Conservation (phyloP, 2,797 vertebrate genomes). For the Silurus aristotelis region DNA sequence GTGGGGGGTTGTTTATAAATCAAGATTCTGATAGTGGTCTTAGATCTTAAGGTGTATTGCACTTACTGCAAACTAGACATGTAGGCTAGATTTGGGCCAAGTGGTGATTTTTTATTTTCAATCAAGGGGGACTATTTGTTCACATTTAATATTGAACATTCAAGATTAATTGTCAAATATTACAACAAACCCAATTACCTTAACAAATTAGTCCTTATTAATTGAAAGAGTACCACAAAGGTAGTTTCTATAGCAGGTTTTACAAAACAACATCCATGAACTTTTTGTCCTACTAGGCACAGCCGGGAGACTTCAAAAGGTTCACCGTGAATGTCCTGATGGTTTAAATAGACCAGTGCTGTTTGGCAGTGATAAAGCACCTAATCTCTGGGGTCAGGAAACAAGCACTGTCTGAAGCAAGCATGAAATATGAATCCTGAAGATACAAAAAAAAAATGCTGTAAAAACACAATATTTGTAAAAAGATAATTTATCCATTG, state of each 20-base stretch:
- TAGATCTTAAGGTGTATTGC: constrained; percentile 22
- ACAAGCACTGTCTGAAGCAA: constrained; percentile 21
- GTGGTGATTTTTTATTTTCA: constrained; percentile 20
- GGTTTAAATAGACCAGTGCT: constrained; percentile 35
- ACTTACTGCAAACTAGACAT: neutral
- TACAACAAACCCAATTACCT: neutral
- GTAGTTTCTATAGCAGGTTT: neutral
- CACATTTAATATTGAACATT: neutral
- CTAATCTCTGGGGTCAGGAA: constrained; percentile 45
- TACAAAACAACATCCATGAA: neutral
- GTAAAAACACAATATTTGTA: constrained; percentile 48
- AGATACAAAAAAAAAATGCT: constrained; percentile 39
- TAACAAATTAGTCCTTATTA: constrained; percentile 6
- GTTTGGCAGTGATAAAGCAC: constrained; percentile 30
- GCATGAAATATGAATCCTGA: constrained; percentile 46
- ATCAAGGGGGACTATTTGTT: neutral
- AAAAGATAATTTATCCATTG: constrained; percentile 56
- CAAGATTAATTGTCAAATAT: neutral
- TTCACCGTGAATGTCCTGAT: constrained; percentile 8
- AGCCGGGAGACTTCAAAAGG: constrained; percentile 24
- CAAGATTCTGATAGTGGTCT: constrained; percentile 34
- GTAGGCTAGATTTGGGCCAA: neutral
- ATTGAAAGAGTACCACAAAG: neutral
- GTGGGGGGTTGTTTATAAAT: constrained; percentile 46
- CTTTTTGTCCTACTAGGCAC: constrained; percentile 31